A percentile compares a stretch with the other conserved stretches of the same genome.
Conservation (phyloP, 2,113 vertebrate genomes). For the Mustela lutreola region DNA sequence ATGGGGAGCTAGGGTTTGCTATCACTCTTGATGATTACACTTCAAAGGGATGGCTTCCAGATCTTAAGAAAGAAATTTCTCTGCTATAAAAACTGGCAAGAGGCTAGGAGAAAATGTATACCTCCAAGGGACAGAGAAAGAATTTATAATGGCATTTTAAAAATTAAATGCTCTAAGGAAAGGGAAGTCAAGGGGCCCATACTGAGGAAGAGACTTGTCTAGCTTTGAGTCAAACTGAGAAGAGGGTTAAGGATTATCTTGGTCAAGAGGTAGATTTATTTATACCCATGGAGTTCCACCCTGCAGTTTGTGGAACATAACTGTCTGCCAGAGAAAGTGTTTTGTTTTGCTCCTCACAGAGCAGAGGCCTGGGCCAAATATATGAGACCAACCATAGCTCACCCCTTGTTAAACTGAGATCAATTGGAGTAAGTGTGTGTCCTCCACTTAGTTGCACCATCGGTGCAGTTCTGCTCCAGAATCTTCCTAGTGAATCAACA, state of each 20-base stretch:
- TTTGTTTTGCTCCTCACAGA: constrained; percentile 61
- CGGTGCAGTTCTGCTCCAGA: neutral
- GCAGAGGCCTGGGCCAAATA: constrained; percentile 51
- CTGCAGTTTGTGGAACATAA: constrained; percentile 48
- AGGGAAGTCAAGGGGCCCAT: neutral
- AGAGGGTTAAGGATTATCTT: neutral
- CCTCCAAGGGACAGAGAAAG: neutral
- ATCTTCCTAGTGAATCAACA: neutral
- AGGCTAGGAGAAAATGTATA: neutral
- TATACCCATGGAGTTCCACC: neutral
- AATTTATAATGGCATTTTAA: neutral
- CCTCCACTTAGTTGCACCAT: neutral
- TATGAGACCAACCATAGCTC: neutral
- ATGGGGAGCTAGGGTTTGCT: neutral
- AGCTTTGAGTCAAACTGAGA: neutral
- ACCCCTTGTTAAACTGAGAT: neutral
- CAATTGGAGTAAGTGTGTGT: neutral
- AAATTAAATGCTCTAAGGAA: neutral
- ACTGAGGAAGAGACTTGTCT: neutral
- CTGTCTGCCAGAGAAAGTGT: constrained; percentile 62
- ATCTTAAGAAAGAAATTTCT: neutral
- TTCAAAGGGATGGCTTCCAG: neutral
- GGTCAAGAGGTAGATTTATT: constrained; percentile 61
- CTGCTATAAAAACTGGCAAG: neutral
- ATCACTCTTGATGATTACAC: neutral